phyloP scores from a whole-genome alignment of 1,140 invertebrate genomes.

The Triops longicaudatus region DNA sequence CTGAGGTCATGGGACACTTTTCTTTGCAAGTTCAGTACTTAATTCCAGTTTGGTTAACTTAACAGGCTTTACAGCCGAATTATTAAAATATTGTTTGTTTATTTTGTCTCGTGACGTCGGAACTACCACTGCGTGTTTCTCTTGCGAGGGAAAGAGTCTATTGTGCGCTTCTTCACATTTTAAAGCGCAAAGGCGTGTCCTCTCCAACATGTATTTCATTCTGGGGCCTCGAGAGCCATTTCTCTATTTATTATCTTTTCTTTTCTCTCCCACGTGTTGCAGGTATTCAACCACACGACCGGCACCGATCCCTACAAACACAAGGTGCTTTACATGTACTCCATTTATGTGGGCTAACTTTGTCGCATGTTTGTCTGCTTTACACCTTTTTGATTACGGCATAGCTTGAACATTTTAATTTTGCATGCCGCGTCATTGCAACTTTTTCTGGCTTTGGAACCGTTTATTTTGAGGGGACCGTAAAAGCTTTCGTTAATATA shows the following conservation, averaged over 20 bases:
- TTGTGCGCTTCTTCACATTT: background rate
- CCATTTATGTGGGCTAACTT: slow-evolving; percentile 3
- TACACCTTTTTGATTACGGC: background rate
- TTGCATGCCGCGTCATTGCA: background rate
- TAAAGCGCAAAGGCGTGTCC: background rate
- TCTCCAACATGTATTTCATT: background rate
- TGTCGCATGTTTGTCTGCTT: background rate
- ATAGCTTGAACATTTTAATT: background rate
- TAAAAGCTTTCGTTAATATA: background rate
- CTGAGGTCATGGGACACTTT: too few species aligned
- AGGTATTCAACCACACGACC: slow-evolving; percentile 14
- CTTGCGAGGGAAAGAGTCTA: too few species aligned
- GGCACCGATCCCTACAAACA: slow-evolving; percentile 14
- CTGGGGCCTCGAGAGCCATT: background rate
- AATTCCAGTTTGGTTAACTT: too few species aligned
- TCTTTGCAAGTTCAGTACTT: too few species aligned
- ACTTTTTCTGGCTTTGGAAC: background rate
- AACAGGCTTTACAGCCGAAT: too few species aligned
- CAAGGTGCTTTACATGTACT: slow-evolving; percentile 6
- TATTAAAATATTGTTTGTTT: too few species aligned
- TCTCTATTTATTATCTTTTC: background rate
- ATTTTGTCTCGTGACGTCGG: too few species aligned
- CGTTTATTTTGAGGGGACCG: background rate
- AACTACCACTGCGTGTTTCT: too few species aligned
- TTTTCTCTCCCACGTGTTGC: slow-evolving; percentile 4